Evolutionary conservation across 2,888 invertebrate species (phyloP), one percentile per base, ranked within the genome.

Genomic region (Desoria tigrina): DNA sequence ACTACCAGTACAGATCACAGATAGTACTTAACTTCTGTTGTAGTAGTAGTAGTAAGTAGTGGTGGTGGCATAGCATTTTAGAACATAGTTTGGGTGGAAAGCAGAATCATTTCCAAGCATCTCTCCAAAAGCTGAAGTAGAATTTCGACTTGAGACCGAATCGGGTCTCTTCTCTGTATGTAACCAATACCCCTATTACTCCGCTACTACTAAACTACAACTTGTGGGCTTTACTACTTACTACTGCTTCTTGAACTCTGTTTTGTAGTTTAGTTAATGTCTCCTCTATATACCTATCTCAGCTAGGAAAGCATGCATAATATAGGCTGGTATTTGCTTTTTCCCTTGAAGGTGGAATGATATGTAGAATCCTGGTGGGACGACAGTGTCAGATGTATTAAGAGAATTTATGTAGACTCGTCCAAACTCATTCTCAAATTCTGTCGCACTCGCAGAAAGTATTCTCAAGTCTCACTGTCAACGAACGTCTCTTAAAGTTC

Each of bases 361-460:
- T n/a, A n/a, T 45, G 45, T 18, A 21, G 21, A 21, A 21, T 18
- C 9, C 4, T 16, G 4, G 45, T 18, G 45, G 4, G 45, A 45
- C 18, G 45, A 45, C n/a, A 45, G 45, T 45, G 45, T 45, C 45
- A 45, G 45, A 32, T 45, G 45, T 45, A 45, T 16, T 45, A 45
- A 16, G 45, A 45, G 7, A 45, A 45, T 45, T 45, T 45, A 45
- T 45, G 45, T 45, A 16, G n/a, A 16, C n/a, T n/a, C n/a, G n/a
- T n/a, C n/a, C 32, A 4, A 45, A 45, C 18, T 45, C 45, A 45
- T 45, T 45, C 45, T 45, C 18, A 21, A 45, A 45, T 45, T 45
- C 18, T 45, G 45, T 45, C 45, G 7, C 45, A 45, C 45, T 18
- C 45, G 16, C 7, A 45, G 32, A 32, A 32, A 32, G 32, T 32